A percentile compares a stretch with the other conserved stretches of the same genome.
phyloP scores from a whole-genome alignment of 2,888 invertebrate genomes.

The Octodonta nipae region DNA sequence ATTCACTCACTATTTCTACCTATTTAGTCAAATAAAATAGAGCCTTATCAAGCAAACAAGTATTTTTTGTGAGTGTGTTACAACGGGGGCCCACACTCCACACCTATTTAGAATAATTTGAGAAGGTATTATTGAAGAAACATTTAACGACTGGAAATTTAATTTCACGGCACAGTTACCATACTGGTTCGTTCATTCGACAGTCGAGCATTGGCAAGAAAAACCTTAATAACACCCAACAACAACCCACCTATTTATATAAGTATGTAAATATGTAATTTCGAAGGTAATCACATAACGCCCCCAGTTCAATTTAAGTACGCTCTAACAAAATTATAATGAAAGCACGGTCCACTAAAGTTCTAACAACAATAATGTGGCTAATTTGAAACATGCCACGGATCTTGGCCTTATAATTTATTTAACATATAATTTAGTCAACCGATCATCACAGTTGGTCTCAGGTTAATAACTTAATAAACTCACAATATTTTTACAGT shows the following conservation, averaged over 20 bases:
- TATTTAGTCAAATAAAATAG: no score
- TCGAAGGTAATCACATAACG: slow-evolving; percentile 19
- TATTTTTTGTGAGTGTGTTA: no score
- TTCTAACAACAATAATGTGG: slow-evolving; percentile 21
- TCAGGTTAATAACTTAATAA: slow-evolving; percentile 31
- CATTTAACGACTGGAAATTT: slow-evolving; percentile 7
- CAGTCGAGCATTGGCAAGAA: slow-evolving; percentile 6
- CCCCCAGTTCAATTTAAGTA: slow-evolving; percentile 23
- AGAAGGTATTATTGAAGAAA: no score
- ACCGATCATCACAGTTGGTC: slow-evolving; percentile 31
- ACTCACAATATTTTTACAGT: no score
- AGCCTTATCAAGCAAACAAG: no score
- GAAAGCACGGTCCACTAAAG: slow-evolving; percentile 23
- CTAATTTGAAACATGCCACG: slow-evolving; percentile 17
- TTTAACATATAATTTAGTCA: slow-evolving; percentile 27
- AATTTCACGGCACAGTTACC: slow-evolving; percentile 14
- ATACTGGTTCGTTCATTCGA: slow-evolving; percentile 9
- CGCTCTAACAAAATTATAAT: slow-evolving; percentile 21
- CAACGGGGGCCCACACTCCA: no score
- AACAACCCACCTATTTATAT: slow-evolving; percentile 18
- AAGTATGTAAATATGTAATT: slow-evolving; percentile 24
- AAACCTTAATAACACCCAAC: slow-evolving; percentile 13
- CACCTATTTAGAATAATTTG: no score
- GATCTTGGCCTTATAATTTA: slow-evolving; percentile 14
- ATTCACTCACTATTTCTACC: no score